Evolutionary conservation across 2,797 vertebrate species (phyloP).

Genomic region (Tarsius wallacei): DNA sequence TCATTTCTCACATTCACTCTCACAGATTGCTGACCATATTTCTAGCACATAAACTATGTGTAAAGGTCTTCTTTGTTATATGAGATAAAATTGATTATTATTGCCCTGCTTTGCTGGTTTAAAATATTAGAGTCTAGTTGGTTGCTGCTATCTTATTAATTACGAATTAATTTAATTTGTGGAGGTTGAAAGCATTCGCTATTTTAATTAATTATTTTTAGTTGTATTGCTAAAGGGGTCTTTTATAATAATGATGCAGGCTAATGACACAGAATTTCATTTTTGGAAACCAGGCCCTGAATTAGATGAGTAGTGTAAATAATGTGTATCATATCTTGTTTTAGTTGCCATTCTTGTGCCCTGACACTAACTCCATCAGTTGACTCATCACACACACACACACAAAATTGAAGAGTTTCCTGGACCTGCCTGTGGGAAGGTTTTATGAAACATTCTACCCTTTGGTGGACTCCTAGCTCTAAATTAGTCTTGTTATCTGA

Average conservation of each 20-base stretch:
- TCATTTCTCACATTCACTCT: not conserved
- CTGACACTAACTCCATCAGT: not conserved
- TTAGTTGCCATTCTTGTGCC: not conserved
- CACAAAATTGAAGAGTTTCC: not conserved
- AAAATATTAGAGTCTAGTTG: conserved; percentile 80
- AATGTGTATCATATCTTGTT: conserved; percentile 37
- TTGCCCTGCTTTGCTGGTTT: conserved; percentile 79
- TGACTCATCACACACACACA: not conserved
- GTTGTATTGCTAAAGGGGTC: conserved; percentile 52
- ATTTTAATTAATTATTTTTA: conserved; percentile 79
- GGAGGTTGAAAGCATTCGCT: conserved; percentile 68
- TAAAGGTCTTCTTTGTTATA: conserved; percentile 65
- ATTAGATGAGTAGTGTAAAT: conserved; percentile 55
- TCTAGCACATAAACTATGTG: conserved; percentile 55
- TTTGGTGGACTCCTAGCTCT: not conserved
- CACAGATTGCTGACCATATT: conserved; percentile 50
- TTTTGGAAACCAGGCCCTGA: conserved; percentile 11
- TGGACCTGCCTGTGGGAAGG: not conserved
- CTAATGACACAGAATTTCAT: conserved; percentile 42
- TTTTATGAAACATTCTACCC: not conserved
- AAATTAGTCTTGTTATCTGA: not conserved
- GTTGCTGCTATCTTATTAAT: conserved; percentile 75
- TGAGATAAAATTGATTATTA: conserved; percentile 76
- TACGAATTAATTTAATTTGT: conserved; percentile 81
- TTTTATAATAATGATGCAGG: conserved; percentile 55